Conservation (phyloP, 2,888 invertebrate species). For the Scaptomyza cyrtandrae region DNA sequence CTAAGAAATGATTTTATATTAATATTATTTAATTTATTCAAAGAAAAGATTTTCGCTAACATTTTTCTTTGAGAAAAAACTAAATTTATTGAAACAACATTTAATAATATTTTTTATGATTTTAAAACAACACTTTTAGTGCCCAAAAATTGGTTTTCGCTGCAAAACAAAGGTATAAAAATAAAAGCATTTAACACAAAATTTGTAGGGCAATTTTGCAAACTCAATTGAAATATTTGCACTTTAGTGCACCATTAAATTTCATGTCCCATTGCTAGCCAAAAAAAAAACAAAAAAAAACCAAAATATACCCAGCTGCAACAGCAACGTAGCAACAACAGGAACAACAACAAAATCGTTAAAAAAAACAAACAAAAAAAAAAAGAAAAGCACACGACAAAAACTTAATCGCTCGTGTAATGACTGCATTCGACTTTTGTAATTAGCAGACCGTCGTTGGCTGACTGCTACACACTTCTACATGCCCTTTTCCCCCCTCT, state of each 20-base stretch:
- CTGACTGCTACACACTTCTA: background rate
- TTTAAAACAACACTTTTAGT: too few species aligned
- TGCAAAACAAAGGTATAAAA: background rate
- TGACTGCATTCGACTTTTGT: constrained; percentile 81
- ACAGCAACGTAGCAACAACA: constrained; percentile 12
- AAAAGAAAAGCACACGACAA: constrained; percentile 61
- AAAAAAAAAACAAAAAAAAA: background rate
- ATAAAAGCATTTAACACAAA: constrained; percentile 5
- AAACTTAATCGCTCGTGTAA: constrained; percentile 78
- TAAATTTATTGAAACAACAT: background rate
- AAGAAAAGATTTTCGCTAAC: too few species aligned
- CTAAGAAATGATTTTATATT: too few species aligned
- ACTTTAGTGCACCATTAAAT: constrained; percentile 61
- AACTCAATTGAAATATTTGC: constrained; percentile 48
- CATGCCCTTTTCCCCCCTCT: background rate
- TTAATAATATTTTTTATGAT: background rate
- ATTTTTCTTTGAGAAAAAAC: background rate
- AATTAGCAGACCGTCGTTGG: constrained; percentile 67
- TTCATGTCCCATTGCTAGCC: constrained; percentile 33
- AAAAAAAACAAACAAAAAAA: constrained; percentile 41
- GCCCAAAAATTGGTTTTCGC: background rate
- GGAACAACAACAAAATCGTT: constrained; percentile 20
- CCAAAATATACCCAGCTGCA: constrained; percentile 3
- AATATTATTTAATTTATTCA: too few species aligned
- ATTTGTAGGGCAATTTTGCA: constrained; percentile 9